Evolutionary conservation across 2,113 vertebrate species (phyloP), one percentile per base, ranked within the genome.

Genomic region (Ivindomyrus marchei): DNA sequence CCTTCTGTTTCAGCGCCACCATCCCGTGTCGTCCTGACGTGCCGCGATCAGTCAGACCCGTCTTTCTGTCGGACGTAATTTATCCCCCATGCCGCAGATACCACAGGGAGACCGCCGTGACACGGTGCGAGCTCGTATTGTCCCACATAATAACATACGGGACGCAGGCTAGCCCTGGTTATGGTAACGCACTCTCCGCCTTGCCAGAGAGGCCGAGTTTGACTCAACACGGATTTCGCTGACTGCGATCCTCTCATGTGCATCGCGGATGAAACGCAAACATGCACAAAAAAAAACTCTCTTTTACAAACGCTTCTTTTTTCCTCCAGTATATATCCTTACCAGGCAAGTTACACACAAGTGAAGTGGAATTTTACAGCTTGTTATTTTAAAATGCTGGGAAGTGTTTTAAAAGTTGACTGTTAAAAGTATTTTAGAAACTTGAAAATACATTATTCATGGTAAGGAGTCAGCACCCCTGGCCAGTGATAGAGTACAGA

Each of bases 131-230:
- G 85, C 85, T 53, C 49, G 85, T 39, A 31, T 56, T 6, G 85
- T 53, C 85, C 85, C 85, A 87, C 85, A 56, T 87, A 87, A 87
- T 87, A 19, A 87, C 85, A 87, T 70, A 70, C n/a, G n/a, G 62
- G n/a, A 70, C 10, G 3, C 85, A 24, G 85, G 17, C 50, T 42
- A 1, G 17, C 50, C 85, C 9, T 19, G 47, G 85, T 31, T 36
- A 3, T 47, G 50, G 50, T 39, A 53, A 87, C 27, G 13, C 4
- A 6, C 13, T 36, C 50, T 56, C 46, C 9, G 46, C 10, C 84
- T 50, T 8, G 24, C 84, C 70, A 77, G 27, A 77, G 39, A 39
- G 31, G 27, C 70, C 15, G 0, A 6, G 31, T 80, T 80, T 80
- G 13, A 80, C 36, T 39, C 11, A 36, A 27, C 36, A 77, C 15